Conservation (phyloP, 2,888 invertebrate genomes). For the Eristalis pertinax region DNA sequence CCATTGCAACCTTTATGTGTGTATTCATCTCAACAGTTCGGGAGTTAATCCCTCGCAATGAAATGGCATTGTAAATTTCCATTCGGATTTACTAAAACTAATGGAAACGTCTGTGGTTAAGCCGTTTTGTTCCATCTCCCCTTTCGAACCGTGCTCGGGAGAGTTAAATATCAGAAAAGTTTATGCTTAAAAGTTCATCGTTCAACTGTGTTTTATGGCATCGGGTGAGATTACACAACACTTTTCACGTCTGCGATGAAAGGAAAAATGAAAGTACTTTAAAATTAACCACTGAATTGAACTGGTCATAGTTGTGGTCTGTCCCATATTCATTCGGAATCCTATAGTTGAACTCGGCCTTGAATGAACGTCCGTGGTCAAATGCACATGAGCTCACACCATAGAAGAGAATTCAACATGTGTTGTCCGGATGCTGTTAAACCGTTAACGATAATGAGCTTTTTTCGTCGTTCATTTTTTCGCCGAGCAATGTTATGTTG, state of each 20-base stretch:
- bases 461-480: slow-evolving; percentile 29
- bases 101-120: not conserved
- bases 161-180: slow-evolving; percentile 42
- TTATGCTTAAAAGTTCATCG: slow-evolving; percentile 41
- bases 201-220: not conserved
- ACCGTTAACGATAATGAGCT: slow-evolving; percentile 47
- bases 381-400: not conserved
- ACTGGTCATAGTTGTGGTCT: slow-evolving; percentile 40
- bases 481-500: not conserved
- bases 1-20: too few relatives aligned
- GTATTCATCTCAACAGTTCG: not conserved
- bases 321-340: not conserved
- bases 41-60: not conserved
- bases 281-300: slow-evolving; percentile 21
- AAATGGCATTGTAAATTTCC: not conserved
- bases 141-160: not conserved
- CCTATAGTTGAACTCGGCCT: not conserved
- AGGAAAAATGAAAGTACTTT: slow-evolving; percentile 8
- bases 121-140: not conserved
- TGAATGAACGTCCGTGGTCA: not conserved
- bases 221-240: not conserved
- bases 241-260: not conserved
- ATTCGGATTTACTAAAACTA: not conserved
- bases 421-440: slow-evolving; percentile 32
- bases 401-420: not conserved